Evolutionary conservation across 1,140 invertebrate genomes (phyloP), one percentile per base, ranked within the genome.

Genomic region (Aphelinus atriplicis): DNA sequence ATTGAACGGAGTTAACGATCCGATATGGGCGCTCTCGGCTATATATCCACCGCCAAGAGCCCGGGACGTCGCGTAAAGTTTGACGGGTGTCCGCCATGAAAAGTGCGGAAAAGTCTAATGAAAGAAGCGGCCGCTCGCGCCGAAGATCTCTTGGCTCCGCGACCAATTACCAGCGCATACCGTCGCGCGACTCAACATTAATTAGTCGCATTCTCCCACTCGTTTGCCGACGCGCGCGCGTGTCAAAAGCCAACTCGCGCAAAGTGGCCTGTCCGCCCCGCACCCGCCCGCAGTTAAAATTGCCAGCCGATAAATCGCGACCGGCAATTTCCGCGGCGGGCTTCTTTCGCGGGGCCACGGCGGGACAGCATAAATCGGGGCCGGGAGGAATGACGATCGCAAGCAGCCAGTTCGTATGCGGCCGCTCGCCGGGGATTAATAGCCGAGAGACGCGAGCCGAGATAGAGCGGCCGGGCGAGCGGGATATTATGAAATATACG

Each of bases 401-500:
- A 66, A 60, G 6, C 2, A 62, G 26, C 58, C 9, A 45, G 57
- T 58, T 70, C 53, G 53, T 58, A 58, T 70, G 62, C 73, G 62
- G 10, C 51, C 53, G 9, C 45, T 3, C 50, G 2, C 46, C 60
- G 5, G 53, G 47, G 62, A 68, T 71, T 75, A 71, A 72, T 72
- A 72, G 71, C 53, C 7, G 9, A 57, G 46, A 64, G 42, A 10
- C 68, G 50, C 48, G 10, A 2, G n/a, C 45, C 3, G 26, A 42
- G 57, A 51, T 26, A 60, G 46, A 45, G 42, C 51, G 50, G 26
- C n/a, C 4, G 26, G 4, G n/a, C 58, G 65, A 4, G 4, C 53
- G 65, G 71, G 58, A 67, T 80, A 80, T 82, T 80, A 82, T 80
- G 81, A 81, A 80, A 80, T 82, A 79, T 80, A 79, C 60, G 58